phyloP scores from a whole-genome alignment of 2,888 invertebrate genomes.

The Halocaridina rubra region DNA sequence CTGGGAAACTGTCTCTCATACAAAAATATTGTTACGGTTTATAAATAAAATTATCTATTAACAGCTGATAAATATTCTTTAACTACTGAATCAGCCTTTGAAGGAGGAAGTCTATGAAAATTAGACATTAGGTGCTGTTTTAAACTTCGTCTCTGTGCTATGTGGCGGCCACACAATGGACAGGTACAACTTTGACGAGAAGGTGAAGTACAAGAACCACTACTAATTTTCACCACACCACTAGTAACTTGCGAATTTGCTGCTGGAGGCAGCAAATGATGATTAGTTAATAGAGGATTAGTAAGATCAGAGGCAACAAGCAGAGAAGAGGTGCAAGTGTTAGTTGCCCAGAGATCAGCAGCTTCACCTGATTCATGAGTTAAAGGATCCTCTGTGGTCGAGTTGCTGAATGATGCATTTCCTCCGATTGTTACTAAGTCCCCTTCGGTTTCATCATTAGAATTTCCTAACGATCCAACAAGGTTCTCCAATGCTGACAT shows the following conservation, averaged over 20 bases:
- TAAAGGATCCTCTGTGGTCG: slow-evolving; percentile 29
- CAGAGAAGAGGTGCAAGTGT: slow-evolving; percentile 56
- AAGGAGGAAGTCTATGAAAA: slow-evolving; percentile 56
- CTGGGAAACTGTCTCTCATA: no score
- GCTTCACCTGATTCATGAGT: slow-evolving; percentile 53
- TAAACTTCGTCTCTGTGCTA: slow-evolving; percentile 61
- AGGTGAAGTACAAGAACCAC: slow-evolving; percentile 44
- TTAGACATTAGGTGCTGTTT: slow-evolving; percentile 63
- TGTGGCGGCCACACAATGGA: slow-evolving; percentile 61
- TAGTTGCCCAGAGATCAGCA: slow-evolving; percentile 54
- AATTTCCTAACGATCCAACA: slow-evolving; percentile 55
- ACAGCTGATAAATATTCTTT: slow-evolving; percentile 53
- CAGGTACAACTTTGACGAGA: slow-evolving; percentile 61
- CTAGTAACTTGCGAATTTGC: slow-evolving; percentile 33
- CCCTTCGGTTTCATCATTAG: slow-evolving; percentile 35
- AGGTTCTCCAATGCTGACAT: slow-evolving; percentile 62
- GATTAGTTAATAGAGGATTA: slow-evolving; percentile 54
- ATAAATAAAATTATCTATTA: slow-evolving; percentile 54
- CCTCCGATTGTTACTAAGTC: slow-evolving; percentile 27
- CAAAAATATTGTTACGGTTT: no score
- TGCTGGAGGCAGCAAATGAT: slow-evolving; percentile 48
- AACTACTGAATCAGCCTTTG: slow-evolving; percentile 57
- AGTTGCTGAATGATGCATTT: slow-evolving; percentile 29
- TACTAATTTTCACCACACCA: slow-evolving; percentile 27
- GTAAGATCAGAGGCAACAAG: slow-evolving; percentile 58